phyloP scores from a whole-genome alignment of 64 coral and sea anemone genomes.

The Pocillopora damicornis region DNA sequence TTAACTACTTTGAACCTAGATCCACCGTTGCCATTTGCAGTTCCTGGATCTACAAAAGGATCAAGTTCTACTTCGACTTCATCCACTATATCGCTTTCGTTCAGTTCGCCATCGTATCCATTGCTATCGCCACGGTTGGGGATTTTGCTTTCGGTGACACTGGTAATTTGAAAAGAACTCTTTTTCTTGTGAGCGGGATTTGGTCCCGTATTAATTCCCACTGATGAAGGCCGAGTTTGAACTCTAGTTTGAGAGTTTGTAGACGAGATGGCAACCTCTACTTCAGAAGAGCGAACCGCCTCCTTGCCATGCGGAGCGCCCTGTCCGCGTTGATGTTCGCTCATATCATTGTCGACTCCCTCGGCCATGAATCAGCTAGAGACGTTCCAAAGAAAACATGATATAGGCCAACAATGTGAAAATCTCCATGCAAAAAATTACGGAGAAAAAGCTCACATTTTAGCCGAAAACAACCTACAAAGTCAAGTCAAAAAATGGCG shows the following conservation, averaged over 20 bases:
- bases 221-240: slow-evolving; percentile 29
- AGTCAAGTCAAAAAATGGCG: slow-evolving; percentile 69
- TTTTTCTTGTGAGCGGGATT: slow-evolving; percentile 81
- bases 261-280: slow-evolving; percentile 58
- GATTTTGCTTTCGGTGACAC: slow-evolving; percentile 87
- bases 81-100: slow-evolving; percentile 89
- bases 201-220: slow-evolving; percentile 17
- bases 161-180: slow-evolving; percentile 96
- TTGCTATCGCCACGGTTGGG: slow-evolving; percentile 93
- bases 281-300: slow-evolving; percentile 86
- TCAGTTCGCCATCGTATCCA: slow-evolving; percentile 85
- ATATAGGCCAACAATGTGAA: slow-evolving; percentile 51
- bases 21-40: slow-evolving; percentile 89
- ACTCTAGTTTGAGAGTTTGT: slow-evolving; percentile 37
- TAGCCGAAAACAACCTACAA: slow-evolving; percentile 72
- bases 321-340: slow-evolving; percentile 86
- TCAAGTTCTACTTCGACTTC: slow-evolving; percentile 72
- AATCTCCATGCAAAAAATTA: slow-evolving; percentile 72
- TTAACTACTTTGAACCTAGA: slow-evolving; percentile 95
- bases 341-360: slow-evolving; percentile 97
- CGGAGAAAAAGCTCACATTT: slow-evolving; percentile 47
- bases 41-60: slow-evolving; percentile 53
- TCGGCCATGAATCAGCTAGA: slow-evolving; percentile 83
- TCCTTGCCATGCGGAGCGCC: slow-evolving; percentile 92
- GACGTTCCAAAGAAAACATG: slow-evolving; percentile 42